Conservation (phyloP, 2,113 vertebrate species). For the Caloenas nicobarica region DNA sequence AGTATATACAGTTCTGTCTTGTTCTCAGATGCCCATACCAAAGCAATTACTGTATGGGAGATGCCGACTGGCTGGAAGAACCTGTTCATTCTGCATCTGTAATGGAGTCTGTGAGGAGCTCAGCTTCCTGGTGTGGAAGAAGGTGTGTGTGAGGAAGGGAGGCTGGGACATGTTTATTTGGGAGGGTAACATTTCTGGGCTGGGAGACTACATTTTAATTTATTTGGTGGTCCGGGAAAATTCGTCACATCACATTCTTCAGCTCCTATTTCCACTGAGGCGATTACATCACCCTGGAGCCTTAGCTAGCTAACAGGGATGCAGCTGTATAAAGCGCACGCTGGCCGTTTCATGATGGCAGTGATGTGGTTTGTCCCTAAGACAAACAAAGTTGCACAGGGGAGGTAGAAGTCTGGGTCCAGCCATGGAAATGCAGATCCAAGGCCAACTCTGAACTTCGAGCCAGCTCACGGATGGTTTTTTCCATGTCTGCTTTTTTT, state of each 20-base stretch:
- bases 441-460: not conserved
- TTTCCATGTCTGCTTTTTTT: not conserved
- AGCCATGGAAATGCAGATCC: not conserved
- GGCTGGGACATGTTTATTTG: conserved; percentile 41
- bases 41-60: conserved; percentile 36
- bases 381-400: not conserved
- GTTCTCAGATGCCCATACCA: conserved; percentile 60
- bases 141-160: conserved; percentile 36
- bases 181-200: conserved; percentile 40
- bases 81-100: conserved; percentile 30
- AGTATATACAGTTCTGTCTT: conserved; percentile 51
- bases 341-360: not conserved
- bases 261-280: conserved; percentile 32
- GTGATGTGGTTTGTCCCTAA: not conserved
- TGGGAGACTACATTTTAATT: conserved; percentile 42
- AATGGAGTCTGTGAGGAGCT: conserved; percentile 17
- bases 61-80: conserved; percentile 35
- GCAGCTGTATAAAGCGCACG: not conserved
- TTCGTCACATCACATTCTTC: conserved; percentile 32
- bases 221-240: conserved; percentile 41
- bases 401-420: not conserved
- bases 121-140: conserved; percentile 20
- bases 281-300: not conserved
- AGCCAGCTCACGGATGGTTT: not conserved
- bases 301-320: not conserved